Conservation (phyloP, 1,140 invertebrate species). For the Hyles vespertilio region DNA sequence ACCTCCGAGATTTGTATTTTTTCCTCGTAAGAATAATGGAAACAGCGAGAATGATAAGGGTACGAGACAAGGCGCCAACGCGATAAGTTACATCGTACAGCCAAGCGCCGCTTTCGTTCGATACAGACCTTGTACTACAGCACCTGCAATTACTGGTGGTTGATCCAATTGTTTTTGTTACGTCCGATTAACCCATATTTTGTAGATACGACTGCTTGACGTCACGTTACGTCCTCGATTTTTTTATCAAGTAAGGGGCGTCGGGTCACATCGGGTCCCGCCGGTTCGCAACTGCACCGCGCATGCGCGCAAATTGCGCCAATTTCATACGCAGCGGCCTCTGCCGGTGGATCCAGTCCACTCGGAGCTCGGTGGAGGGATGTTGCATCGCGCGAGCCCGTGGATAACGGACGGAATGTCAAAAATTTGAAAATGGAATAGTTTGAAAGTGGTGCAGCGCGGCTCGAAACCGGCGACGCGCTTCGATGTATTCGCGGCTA, state of each 20-base stretch:
- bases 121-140: neutral
- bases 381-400: slow-evolving; percentile 51
- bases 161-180: slow-evolving; percentile 47
- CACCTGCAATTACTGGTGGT: slow-evolving; percentile 6
- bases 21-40: slow-evolving; percentile 37
- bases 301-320: slow-evolving; percentile 72
- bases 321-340: slow-evolving; percentile 68
- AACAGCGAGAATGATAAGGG: slow-evolving; percentile 34
- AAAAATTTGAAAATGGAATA: slow-evolving; percentile 62
- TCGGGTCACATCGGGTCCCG: slow-evolving; percentile 62
- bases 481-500: slow-evolving; percentile 17
- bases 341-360: slow-evolving; percentile 58
- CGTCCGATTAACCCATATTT: slow-evolving; percentile 65
- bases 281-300: slow-evolving; percentile 53
- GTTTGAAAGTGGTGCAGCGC: slow-evolving; percentile 44
- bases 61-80: slow-evolving; percentile 16
- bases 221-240: slow-evolving; percentile 72
- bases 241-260: slow-evolving; percentile 67
- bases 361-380: slow-evolving; percentile 43
- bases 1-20: slow-evolving; percentile 40
- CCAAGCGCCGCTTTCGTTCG: neutral
- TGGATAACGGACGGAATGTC: slow-evolving; percentile 46
- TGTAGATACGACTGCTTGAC: slow-evolving; percentile 59
- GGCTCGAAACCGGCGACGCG: slow-evolving; percentile 12
- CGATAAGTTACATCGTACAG: slow-evolving; percentile 28